phyloP scores from a whole-genome alignment of 2,113 vertebrate species.

The Circaetus gallicus region DNA sequence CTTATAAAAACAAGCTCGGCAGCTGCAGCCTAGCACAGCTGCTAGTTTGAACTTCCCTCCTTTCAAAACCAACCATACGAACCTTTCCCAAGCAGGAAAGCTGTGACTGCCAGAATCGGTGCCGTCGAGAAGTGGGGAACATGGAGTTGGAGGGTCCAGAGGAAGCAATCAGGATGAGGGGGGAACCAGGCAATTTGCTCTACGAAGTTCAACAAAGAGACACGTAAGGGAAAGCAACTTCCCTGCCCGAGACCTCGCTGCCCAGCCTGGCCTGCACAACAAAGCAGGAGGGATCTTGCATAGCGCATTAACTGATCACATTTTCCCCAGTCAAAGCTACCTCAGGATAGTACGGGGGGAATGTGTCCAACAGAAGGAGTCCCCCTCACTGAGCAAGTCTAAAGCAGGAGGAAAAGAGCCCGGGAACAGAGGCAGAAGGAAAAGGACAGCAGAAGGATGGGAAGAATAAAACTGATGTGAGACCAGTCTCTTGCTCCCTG shows the following conservation, averaged over 20 bases:
- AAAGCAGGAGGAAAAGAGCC: not conserved
- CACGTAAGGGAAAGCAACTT: not conserved
- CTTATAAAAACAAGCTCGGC: not conserved
- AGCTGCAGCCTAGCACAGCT: not conserved
- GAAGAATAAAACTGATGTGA: accelerated
- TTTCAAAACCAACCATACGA: not conserved
- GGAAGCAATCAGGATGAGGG: conserved; percentile 91
- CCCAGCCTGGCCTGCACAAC: not conserved
- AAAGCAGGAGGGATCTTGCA: not conserved
- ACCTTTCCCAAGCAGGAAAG: conserved; percentile 97
- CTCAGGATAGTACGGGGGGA: accelerated
- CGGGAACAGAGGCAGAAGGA: not conserved
- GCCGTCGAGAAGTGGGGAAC: conserved; percentile 87
- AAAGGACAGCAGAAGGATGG: not conserved
- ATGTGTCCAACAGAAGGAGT: not conserved
- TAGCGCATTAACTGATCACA: accelerated
- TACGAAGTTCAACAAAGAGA: conserved; percentile 49
- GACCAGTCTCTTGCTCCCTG: accelerated
- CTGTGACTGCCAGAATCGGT: conserved; percentile 98
- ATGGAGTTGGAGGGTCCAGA: conserved; percentile 86
- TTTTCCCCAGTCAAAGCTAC: not conserved
- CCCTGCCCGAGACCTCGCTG: not conserved
- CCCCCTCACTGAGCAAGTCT: not conserved
- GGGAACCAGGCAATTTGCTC: conserved; percentile 94
- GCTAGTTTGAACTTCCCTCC: not conserved